Percentiles rank a stretch among this genome's conserved stretches.
phyloP scores from a whole-genome alignment of 2,113 vertebrate species.

The Cygnus buccinator region DNA sequence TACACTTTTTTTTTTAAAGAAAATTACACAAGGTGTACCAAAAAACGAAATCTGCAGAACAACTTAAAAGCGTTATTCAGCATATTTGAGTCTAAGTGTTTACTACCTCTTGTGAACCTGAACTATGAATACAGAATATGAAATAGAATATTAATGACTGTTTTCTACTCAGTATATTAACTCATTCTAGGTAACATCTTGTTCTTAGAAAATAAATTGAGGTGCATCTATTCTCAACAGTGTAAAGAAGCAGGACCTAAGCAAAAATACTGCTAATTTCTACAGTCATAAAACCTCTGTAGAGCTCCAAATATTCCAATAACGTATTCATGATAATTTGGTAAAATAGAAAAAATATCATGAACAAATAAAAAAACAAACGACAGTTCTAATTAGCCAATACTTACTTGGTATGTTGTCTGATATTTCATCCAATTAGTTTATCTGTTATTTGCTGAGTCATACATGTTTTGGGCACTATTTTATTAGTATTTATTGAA shows the following conservation, averaged over 20 bases:
- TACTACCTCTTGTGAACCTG: not conserved
- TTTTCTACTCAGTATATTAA: not conserved
- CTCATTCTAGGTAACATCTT: not conserved
- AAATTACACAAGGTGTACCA: not conserved
- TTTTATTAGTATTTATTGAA: not conserved
- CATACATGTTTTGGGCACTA: accelerated
- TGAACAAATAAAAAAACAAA: not conserved
- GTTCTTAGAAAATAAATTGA: not conserved
- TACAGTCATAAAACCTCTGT: not conserved
- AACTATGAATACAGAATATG: not conserved
- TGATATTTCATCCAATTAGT: not conserved
- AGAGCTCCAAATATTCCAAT: not conserved
- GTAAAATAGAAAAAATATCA: not conserved
- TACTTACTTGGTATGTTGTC: not conserved
- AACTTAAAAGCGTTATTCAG: not conserved
- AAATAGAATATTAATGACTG: not conserved
- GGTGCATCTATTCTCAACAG: not conserved
- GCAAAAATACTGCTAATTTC: not conserved
- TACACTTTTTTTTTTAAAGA: not conserved
- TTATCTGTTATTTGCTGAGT: not conserved
- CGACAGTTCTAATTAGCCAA: not conserved
- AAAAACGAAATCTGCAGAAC: not conserved
- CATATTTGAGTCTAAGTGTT: not conserved
- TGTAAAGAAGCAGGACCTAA: not conserved
- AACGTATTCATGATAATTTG: not conserved